Evolutionary conservation across 2,888 invertebrate species (phyloP).

Genomic region (Scaptomyza flava): DNA sequence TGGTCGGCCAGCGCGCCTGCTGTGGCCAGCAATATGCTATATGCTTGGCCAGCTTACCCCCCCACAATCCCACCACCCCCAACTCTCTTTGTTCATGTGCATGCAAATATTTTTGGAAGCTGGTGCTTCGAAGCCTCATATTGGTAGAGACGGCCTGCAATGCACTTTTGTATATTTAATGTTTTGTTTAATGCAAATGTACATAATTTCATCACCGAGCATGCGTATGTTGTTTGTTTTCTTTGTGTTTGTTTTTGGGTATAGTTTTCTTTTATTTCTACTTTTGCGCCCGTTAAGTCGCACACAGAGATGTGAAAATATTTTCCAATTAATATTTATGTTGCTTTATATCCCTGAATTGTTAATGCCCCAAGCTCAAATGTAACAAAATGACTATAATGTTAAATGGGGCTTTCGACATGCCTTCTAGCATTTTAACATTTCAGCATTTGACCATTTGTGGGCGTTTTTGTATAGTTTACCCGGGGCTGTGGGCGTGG

Average conservation of each 20-base stretch:
- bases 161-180: conserved; percentile 81
- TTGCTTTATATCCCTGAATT: conserved; percentile 75
- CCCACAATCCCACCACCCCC: too few relatives aligned
- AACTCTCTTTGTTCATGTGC: conserved; percentile 37
- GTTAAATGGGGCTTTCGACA: conserved; percentile 9
- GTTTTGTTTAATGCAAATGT: conserved; percentile 81
- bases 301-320: conserved; percentile 72
- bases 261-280: conserved; percentile 59
- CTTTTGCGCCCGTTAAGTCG: conserved; percentile 58
- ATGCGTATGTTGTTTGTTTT: conserved; percentile 25
- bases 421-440: conserved; percentile 3
- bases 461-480: conserved; percentile 1
- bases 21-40: conserved; percentile 71
- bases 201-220: conserved; percentile 75
- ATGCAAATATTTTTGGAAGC: conserved; percentile 63
- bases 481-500: conserved; percentile 8
- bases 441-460: conserved; percentile 12
- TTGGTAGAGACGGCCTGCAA: conserved; percentile 21
- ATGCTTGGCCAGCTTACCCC: conserved; percentile 25
- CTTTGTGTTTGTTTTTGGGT: conserved; percentile 33
- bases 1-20: conserved; percentile 68
- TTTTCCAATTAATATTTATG: conserved; percentile 80
- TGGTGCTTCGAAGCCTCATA: conserved; percentile 13
- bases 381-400: conserved; percentile 25
- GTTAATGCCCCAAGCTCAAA: conserved; percentile 58